Base-by-base conservation (phyloP, 1,140 invertebrate genomes). In the Drosophila arizonae region DNA sequence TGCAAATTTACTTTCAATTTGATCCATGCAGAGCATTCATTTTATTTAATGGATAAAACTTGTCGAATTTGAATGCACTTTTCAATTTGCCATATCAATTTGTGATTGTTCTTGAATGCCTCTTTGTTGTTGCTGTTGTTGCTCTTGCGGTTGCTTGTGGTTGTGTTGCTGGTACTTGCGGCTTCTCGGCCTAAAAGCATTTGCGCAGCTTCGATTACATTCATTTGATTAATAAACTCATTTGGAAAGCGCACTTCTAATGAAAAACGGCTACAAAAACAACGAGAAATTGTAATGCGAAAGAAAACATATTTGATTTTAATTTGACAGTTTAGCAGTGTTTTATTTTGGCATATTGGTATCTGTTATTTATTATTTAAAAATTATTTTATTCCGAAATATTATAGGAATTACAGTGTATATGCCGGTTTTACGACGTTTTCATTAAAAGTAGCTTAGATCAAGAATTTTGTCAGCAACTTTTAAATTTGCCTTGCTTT, bases 21-120 rank as follows among this genome's bases (percentile, higher is more conserved):
- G 48, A 56, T 73, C 24, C 62, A 74, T 69, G 58, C 52, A 55
- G 58, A 45, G 62, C 54, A 64, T 58, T 67, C 62, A 76, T 76
- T 80, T 72, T 50, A 57, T 73, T 80, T 81, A 81, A 81, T 81
- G 79, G 79, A 77, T 57, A 81, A 81, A 81, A 77, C 74, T 75
- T 81, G 79, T 81, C 79, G 43, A 71, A 67, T 61, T 85, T 81
- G 75, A 81, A 63, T 81, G 79, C 71, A 71, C 63, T 78, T 76
- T 81, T 73, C 82, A 76, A 73, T 87, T 82, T 66, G 78, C 71
- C 43, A 66, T 77, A 76, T 81, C 72, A 76, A 76, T 79, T 73
- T 81, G 30, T 28, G 57, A 60, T 72, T 61, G 41, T 52, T 56
- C 39, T 51, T 73, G 15, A 8, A 10, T 15, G 2, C 2, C 13